Conservation (phyloP, 1,140 invertebrate genomes). For the Brachionus koreanus region DNA sequence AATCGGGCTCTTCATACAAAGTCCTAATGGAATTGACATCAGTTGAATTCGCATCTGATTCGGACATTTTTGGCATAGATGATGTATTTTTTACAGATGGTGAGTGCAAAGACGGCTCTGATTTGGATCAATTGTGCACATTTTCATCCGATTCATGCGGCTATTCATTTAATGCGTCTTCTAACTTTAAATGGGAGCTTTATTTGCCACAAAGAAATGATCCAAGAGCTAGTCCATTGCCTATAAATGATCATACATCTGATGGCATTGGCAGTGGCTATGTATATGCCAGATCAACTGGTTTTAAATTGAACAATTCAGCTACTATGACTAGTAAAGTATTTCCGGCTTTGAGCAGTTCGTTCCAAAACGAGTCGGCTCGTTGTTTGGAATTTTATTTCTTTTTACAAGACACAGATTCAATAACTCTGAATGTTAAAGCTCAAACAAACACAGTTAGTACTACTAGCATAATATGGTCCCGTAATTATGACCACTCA, state of each 20-base stretch:
- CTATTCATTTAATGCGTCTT: neutral
- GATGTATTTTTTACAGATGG: slow-evolving; percentile 39
- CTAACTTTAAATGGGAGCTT: slow-evolving; percentile 8
- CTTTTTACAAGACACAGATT: neutral
- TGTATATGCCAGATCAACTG: neutral
- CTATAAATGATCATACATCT: slow-evolving; percentile 40
- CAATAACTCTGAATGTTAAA: slow-evolving; percentile 28
- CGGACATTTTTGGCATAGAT: slow-evolving; percentile 21
- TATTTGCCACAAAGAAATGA: neutral
- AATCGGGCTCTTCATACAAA: slow-evolving; percentile 32
- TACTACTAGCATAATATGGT: neutral
- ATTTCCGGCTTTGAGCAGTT: neutral
- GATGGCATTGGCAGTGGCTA: neutral
- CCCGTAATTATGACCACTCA: slow-evolving; percentile 17
- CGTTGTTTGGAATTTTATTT: slow-evolving; percentile 43
- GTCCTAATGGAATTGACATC: slow-evolving; percentile 12
- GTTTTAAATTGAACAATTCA: slow-evolving; percentile 24
- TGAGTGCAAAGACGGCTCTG: slow-evolving; percentile 19
- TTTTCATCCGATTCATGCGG: slow-evolving; percentile 25
- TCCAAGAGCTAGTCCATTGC: neutral
- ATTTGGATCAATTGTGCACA: slow-evolving; percentile 22
- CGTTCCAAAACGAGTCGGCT: neutral
- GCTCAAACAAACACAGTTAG: neutral
- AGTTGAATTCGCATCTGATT: neutral
- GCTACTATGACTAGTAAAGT: neutral